Evolutionary conservation across 2,113 vertebrate species (phyloP), one percentile per base, ranked within the genome.

Genomic region (Elachura formosa): DNA sequence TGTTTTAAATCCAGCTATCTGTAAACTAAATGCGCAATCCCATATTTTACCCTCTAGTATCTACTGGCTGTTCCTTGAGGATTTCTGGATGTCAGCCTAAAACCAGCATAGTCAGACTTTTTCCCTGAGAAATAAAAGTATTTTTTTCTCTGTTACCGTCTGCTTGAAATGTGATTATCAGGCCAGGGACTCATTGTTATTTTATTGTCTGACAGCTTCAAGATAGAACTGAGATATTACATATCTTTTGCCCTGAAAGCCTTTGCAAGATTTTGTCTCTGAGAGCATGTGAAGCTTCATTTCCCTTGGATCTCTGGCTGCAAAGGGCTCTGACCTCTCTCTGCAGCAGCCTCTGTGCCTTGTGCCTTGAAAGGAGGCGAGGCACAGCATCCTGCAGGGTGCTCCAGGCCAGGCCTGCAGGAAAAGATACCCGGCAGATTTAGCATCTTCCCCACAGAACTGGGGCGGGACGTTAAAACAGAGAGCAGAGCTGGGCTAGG

Each of bases 161-260:
- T 59, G 54, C 34, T 43, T 61, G 33, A 43, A 82, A 92, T 43
- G 40, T 49, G 64, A 78, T 87, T 84, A 90, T 90, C 78, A 90
- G 90, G 33, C 78, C 89, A 86, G 55, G 23, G 58, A 82, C 74
- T 76, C 34, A 7, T 72, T 45, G 66, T 41, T 94, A 72, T 69
- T 93, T 94, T 84, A 92, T 83, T 82, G 58, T 69, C 69, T 83
- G 68, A 19, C 69, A 61, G 63, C 68, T 96, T 95, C 91, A 84
- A 88, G 96, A 94, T 62, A 95, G 73, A 92, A 92, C 33, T 36
- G 62, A 94, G 81, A 61, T 78, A 90, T 74, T 77, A 83, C 52
- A n/a, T 40, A 69, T 34, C 40, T 5, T 4, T 48, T 81, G 72
- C 81, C 63, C 69, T 69, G 91, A 49, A 51, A 59, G 48, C 81